A percentile compares a stretch with the other conserved stretches of the same genome.
Evolutionary conservation across 2,888 invertebrate species (phyloP).

Genomic region (Arge pagana): DNA sequence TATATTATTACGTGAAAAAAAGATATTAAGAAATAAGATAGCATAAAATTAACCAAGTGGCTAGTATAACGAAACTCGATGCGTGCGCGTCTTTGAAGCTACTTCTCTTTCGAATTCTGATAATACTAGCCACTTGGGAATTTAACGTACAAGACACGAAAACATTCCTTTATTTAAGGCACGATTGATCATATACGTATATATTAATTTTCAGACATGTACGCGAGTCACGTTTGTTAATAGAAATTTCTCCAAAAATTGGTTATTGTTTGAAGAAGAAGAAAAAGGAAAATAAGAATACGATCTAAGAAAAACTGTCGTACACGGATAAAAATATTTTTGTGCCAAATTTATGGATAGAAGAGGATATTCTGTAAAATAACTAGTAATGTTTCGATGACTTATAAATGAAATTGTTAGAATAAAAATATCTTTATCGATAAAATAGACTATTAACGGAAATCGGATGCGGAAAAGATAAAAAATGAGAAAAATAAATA

Average conservation of each 20-base stretch:
- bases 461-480: too few relatives aligned
- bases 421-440: background rate
- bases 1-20: background rate
- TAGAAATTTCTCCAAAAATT: too few relatives aligned
- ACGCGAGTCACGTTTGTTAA: too few relatives aligned
- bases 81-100: too few relatives aligned
- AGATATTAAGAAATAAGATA: too few relatives aligned
- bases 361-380: too few relatives aligned
- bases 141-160: background rate
- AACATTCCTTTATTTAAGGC: constrained; percentile 10
- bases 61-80: too few relatives aligned
- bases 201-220: background rate
- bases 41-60: background rate
- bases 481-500: too few relatives aligned
- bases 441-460: too few relatives aligned
- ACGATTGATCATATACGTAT: background rate
- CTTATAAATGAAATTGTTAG: constrained; percentile 1
- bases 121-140: background rate
- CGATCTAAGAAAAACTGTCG: background rate
- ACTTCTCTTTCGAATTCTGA: background rate
- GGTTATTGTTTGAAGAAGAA: background rate
- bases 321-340: background rate
- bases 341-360: background rate
- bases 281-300: background rate
- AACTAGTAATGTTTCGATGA: too few relatives aligned